Evolutionary conservation across 2,113 vertebrate species (phyloP), one percentile per base, ranked within the genome.

Genomic region (Antigone vipio): DNA sequence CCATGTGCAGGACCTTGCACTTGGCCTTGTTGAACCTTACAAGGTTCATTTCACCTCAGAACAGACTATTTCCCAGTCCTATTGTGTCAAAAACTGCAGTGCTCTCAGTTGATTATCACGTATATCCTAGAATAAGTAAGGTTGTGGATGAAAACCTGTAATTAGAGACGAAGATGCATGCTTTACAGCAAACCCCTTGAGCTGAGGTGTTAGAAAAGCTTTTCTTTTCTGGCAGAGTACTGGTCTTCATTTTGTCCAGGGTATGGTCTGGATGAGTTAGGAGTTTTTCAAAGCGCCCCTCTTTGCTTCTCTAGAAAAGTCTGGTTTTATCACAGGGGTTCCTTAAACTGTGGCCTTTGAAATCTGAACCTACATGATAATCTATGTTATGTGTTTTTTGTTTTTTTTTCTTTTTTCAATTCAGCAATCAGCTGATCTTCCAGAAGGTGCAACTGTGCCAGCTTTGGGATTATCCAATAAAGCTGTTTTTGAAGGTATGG

Each of bases 381-480:
- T 71, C 14, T 22, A 8, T 81, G 3, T 40, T 38, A 38, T 38
- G 26, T 86, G 68, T 85, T 10, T 26, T 44, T 22, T n/a, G 64
- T 49, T 96, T 24, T 45, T 21, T 34, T 40, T 50, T 24, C 38
- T 71, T 86, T 95, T 30, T 94, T 16, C 7, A 62, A 77, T 85
- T 38, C 22, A 99, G 99, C 96, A 98, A 74, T 95, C 95, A 8
- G 76, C 91, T 81, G 97, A 98, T 88, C 98, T 99, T 96, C 99
- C 99, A 60, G 99, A 99, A 98, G 99, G 99, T 96, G 99, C 99
- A 95, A 99, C 99, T 92, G 99, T 99, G 49, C 99, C 99, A 92
- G 99, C 99, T 59, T 97, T 99, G 92, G 99, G 99, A 38, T 98
- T 99, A 89, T 99, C 99, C 93, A 99, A 99, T 98, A 99, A 99